Evolutionary conservation across 1,140 invertebrate species (phyloP), one percentile per base, ranked within the genome.

Genomic region (Nomia melanderi): DNA sequence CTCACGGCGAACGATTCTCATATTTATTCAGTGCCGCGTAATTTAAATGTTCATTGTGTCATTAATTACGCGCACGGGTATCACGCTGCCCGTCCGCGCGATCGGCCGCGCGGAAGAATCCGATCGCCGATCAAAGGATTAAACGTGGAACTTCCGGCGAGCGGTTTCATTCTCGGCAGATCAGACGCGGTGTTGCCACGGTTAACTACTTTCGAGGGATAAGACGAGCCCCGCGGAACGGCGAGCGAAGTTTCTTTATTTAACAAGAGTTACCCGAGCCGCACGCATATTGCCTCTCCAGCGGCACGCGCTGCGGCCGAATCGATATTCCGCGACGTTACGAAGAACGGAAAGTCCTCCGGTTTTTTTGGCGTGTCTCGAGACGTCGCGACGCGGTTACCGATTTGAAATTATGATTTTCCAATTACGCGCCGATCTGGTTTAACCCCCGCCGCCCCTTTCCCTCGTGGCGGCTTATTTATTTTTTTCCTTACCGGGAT

Each of bases 331-430:
- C 27, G 17, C 20, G 33, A 56, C 0, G 17, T 59, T 47, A 54
- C 41, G 23, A 36, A n/a, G 6, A 17, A 9, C 31, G 29, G 39
- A 39, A 25, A 47, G n/a, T 17, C 41, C n/a, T 69, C 7, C 14
- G 1, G 3, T 39, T 27, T 27, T 39, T 69, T 17, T 29, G 7
- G 17, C 6, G 3, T 5, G 1, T 17, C 6, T 0, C 47, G 6
- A 5, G 47, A 8, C 17, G 20, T 17, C 44, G 5, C 44, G 44
- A 7, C 6, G 20, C 33, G 62, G 54, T 39, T 66, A 29, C n/a
- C 23, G 54, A 76, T 76, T 69, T 76, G 39, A 76, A 76, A 76
- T 76, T 76, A 76, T 69, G 64, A 76, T 76, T 76, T 76, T 69
- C 65, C 73, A 69, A 76, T 76, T 69, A 76, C 54, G 29, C 39